Evolutionary conservation across 2,888 invertebrate species (phyloP).

Genomic region (Nephrotoma guestfalica): DNA sequence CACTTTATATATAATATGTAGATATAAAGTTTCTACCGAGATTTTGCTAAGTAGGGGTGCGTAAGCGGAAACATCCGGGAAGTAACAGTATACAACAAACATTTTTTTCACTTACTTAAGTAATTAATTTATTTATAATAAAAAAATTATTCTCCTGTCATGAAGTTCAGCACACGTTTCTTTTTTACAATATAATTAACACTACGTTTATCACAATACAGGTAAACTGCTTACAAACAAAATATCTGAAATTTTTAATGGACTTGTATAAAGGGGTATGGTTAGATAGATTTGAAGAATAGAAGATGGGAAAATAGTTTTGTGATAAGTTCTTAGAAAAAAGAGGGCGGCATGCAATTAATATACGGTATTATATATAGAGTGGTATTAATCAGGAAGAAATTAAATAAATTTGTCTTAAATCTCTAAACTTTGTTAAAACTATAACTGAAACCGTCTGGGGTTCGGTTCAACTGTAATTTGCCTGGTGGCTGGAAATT

Average conservation of each 20-base stretch:
- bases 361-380: too few species aligned
- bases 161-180: background rate
- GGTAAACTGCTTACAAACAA: background rate
- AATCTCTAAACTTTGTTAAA: slow-evolving; percentile 46
- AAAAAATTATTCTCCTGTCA: background rate
- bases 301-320: background rate
- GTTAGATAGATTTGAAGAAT: background rate
- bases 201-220: background rate
- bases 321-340: background rate
- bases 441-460: slow-evolving; percentile 76
- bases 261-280: background rate
- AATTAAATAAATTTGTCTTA: background rate
- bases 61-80: background rate
- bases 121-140: background rate
- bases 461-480: slow-evolving; percentile 70
- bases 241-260: background rate
- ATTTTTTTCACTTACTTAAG: background rate
- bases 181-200: background rate
- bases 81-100: background rate
- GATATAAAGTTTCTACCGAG: background rate
- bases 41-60: background rate
- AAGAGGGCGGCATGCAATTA: background rate
- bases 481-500: slow-evolving; percentile 71
- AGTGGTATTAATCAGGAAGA: background rate
- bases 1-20: background rate